Conservation (phyloP, 2,797 vertebrate species). For the Loris lydekkerianus region DNA sequence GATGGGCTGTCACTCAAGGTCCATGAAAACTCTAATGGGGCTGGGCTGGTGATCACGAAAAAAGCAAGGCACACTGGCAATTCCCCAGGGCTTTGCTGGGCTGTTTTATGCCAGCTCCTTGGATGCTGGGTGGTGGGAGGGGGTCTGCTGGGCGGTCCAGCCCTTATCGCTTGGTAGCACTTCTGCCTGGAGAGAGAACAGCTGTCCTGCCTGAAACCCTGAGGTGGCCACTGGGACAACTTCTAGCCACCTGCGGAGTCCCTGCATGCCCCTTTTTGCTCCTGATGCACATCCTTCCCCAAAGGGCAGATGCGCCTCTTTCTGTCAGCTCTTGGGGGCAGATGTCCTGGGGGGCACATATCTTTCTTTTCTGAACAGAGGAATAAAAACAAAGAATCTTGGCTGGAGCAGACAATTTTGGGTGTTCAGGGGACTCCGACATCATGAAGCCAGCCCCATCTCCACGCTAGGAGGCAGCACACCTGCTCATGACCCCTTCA, state of each 20-base stretch:
- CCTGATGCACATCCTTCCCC: neutral
- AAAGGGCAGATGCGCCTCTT: neutral
- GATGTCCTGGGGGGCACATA: neutral
- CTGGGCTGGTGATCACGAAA: constrained; percentile 6
- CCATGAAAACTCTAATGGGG: constrained; percentile 32
- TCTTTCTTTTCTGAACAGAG: neutral
- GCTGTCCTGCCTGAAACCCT: neutral
- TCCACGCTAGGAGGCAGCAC: neutral
- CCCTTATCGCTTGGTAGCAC: neutral
- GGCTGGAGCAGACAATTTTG: neutral
- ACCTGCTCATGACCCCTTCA: neutral
- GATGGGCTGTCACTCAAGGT: constrained; percentile 71
- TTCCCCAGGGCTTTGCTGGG: neutral
- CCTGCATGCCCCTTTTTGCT: neutral
- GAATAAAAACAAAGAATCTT: neutral
- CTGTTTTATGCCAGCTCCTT: neutral
- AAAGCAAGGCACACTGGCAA: neutral
- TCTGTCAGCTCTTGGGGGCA: neutral
- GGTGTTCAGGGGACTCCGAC: neutral
- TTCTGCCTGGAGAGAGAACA: neutral
- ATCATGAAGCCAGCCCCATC: neutral
- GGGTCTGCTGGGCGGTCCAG: neutral
- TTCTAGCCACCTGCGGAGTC: neutral
- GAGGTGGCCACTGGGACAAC: neutral
- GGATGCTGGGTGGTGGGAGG: neutral